Evolutionary conservation across 2,888 invertebrate genomes (phyloP).

Genomic region (Biston stratarius): DNA sequence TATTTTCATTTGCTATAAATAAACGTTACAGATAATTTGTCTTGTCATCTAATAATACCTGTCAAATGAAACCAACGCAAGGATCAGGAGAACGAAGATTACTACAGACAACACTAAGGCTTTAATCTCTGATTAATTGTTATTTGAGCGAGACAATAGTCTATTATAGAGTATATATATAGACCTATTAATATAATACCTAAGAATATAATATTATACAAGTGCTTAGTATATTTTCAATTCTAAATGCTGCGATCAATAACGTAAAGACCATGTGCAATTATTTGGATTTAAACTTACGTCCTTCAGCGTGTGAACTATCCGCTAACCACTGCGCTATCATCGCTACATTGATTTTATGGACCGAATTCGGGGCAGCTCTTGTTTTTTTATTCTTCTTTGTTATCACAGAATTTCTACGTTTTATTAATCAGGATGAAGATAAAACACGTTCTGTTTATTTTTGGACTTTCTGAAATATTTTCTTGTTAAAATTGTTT

Average conservation of each 20-base stretch:
- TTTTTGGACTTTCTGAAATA: conserved; percentile 15
- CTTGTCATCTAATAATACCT: not conserved
- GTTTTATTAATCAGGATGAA: conserved; percentile 26
- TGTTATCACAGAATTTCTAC: conserved; percentile 13
- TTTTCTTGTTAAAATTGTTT: conserved; percentile 12
- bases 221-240: not conserved
- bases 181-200: not conserved
- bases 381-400: conserved; percentile 3
- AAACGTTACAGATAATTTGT: not conserved
- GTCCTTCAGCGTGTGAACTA: too few species aligned
- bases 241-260: too few species aligned
- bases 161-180: too few species aligned
- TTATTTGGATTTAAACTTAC: too few species aligned
- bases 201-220: not conserved
- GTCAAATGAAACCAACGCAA: not conserved
- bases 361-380: not conserved
- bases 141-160: conserved; percentile 1
- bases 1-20: not conserved
- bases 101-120: not conserved
- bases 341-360: not conserved
- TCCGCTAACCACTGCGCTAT: too few species aligned
- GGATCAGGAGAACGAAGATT: not conserved
- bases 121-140: conserved; percentile 1
- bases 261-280: too few species aligned
- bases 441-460: conserved; percentile 25